phyloP scores from a whole-genome alignment of 92 coral and sea anemone genomes.

The Montipora capitata region DNA sequence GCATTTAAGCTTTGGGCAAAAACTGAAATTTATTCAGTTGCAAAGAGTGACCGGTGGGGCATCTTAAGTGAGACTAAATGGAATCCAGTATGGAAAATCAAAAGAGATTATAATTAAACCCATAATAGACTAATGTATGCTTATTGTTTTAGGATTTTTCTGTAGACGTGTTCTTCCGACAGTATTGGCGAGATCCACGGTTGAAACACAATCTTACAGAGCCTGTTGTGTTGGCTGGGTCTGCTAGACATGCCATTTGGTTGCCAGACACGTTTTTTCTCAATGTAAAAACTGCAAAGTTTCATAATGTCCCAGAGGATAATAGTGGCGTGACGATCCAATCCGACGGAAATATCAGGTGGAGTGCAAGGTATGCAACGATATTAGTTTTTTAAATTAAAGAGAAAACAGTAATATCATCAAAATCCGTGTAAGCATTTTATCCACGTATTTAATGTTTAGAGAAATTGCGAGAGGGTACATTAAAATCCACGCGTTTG shows the following conservation, averaged over 20 bases:
- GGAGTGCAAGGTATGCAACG: constrained; percentile 61
- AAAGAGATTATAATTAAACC: too few relatives aligned
- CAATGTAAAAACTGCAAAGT: constrained; percentile 83
- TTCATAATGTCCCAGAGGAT: constrained; percentile 82
- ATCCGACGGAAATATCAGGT: constrained; percentile 54
- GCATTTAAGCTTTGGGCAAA: too few relatives aligned
- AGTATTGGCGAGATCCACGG: constrained; percentile 89
- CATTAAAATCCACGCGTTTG: too few relatives aligned
- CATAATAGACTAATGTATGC: too few relatives aligned
- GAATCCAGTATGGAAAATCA: too few relatives aligned
- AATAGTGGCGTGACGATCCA: constrained; percentile 69
- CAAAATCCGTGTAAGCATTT: too few relatives aligned
- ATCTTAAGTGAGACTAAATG: too few relatives aligned
- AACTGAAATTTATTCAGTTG: too few relatives aligned
- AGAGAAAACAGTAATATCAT: too few relatives aligned
- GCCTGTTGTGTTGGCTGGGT: constrained; percentile 71
- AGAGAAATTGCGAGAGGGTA: too few relatives aligned
- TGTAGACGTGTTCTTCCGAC: constrained; percentile 85
- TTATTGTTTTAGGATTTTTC: constrained; percentile 76
- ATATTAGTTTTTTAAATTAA: background rate
- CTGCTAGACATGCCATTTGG: constrained; percentile 72
- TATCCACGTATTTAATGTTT: too few relatives aligned
- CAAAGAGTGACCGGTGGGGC: too few relatives aligned
- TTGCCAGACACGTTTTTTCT: constrained; percentile 90
- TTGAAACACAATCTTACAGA: constrained; percentile 72